Percentiles rank a stretch among this genome's conserved stretches.
Conservation (phyloP, 2,888 invertebrate species). For the Galerucella calmariensis region DNA sequence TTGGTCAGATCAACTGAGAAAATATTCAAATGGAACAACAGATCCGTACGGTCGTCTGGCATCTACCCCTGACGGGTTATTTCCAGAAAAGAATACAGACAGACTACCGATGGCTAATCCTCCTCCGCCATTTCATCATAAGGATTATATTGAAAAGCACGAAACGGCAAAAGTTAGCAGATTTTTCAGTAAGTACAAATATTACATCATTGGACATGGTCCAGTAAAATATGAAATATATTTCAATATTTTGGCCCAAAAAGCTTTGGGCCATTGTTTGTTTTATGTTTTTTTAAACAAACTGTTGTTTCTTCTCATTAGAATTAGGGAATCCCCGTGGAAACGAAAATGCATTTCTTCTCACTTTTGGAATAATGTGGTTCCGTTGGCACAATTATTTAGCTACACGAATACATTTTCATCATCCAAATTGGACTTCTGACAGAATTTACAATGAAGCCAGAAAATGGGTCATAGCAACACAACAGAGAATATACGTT, state of each 20-base stretch:
- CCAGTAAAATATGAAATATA: no score
- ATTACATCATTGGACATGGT: not conserved
- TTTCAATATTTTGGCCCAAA: no score
- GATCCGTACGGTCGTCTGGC: slow-evolving; percentile 65
- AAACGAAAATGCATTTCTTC: slow-evolving; percentile 68
- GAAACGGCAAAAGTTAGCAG: slow-evolving; percentile 65
- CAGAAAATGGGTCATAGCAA: slow-evolving; percentile 69
- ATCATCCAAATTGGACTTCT: slow-evolving; percentile 61
- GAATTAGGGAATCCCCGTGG: slow-evolving; percentile 69
- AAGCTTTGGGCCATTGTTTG: no score
- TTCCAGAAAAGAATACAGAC: slow-evolving; percentile 67
- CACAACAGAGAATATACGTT: slow-evolving; percentile 66
- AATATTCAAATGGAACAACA: slow-evolving; percentile 65
- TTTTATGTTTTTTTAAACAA: no score
- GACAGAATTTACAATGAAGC: slow-evolving; percentile 69
- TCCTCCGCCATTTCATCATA: slow-evolving; percentile 68
- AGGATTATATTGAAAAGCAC: slow-evolving; percentile 59
- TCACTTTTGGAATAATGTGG: slow-evolving; percentile 68
- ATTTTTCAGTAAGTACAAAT: slow-evolving; percentile 68
- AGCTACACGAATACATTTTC: slow-evolving; percentile 60
- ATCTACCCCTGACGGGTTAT: slow-evolving; percentile 62
- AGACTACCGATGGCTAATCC: slow-evolving; percentile 71
- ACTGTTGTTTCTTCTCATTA: slow-evolving; percentile 48
- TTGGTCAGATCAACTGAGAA: slow-evolving; percentile 69
- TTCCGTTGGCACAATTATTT: slow-evolving; percentile 69